Evolutionary conservation across 2,888 invertebrate genomes (phyloP), one percentile per base, ranked within the genome.

Genomic region (Lasioglossum malachurum): DNA sequence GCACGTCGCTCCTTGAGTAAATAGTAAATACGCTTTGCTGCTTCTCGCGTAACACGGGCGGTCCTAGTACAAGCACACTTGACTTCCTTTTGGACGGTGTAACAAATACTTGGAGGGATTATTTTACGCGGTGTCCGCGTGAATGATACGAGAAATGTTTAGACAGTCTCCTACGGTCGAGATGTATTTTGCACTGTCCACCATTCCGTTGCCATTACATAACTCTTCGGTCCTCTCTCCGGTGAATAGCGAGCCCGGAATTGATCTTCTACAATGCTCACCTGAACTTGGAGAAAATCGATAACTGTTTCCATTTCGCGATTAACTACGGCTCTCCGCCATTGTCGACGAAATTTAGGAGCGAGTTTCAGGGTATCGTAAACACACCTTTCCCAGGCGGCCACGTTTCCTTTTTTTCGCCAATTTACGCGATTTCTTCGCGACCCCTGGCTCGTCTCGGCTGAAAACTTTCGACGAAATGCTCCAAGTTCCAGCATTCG

Each of bases 401-500:
- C 10, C 23, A 2, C 16, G 44, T 16, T 44, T 49, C 31, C 60
- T 31, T 27, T 44, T 16, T 23, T 46, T 46, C 23, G 19, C 44
- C 38, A 46, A 35, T 80, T 35, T 41, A 31, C 67, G 31, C 57
- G 75, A 49, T 78, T 78, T 64, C 53, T 57, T 31, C 41, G 23
- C 38, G 49, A n/a, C 85, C 41, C 72, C 31, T 2, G 23, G 16
- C 46, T 49, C 64, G 27, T 67, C 76, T 71, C 78, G 41, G n/a
- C 27, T 71, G 81, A 19, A 73, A 84, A 84, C 44, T 81, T 79
- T 76, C 35, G 14, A n/a, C 44, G 73, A 44, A 71, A 69, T 23
- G 44, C 27, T 49, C 53, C 23, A 77, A 80, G 53, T 84, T 77
- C 23, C 67, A 27, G 2, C 19, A 7, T 38, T 38, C 74, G 19